A percentile compares a stretch with the other conserved stretches of the same genome.
Conservation (phyloP, 2,888 invertebrate species). For the Polydrusus pterygomalis region DNA sequence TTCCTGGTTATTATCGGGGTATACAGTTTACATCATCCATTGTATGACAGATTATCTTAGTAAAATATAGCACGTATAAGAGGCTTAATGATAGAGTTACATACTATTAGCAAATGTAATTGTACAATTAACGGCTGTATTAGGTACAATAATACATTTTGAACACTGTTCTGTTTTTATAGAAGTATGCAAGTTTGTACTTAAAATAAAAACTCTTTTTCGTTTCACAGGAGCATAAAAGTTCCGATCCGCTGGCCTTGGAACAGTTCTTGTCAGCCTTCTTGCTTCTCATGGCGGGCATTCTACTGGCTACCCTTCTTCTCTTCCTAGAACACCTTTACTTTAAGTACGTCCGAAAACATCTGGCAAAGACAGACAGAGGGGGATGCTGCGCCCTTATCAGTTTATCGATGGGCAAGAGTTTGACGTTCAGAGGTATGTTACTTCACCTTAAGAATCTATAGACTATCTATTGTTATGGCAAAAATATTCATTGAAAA, state of each 20-base stretch:
- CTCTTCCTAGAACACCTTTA: constrained; percentile 95
- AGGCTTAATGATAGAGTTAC: too few species aligned
- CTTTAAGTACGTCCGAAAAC: constrained; percentile 93
- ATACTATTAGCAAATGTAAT: too few species aligned
- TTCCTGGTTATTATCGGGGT: too few species aligned
- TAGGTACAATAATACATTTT: too few species aligned
- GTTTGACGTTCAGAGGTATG: constrained; percentile 84
- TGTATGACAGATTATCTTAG: too few species aligned
- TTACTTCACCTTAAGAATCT: background rate
- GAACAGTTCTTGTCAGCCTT: constrained; percentile 99
- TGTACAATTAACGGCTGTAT: too few species aligned
- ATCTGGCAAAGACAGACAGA: constrained; percentile 90
- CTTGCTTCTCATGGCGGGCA: constrained; percentile 94
- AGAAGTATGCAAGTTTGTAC: too few species aligned
- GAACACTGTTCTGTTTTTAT: too few species aligned
- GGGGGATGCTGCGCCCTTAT: constrained; percentile 96
- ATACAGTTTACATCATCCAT: too few species aligned
- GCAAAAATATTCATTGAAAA: too few species aligned
- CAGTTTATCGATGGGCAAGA: constrained; percentile 92
- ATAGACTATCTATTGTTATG: too few species aligned
- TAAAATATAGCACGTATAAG: too few species aligned
- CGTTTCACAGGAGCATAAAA: constrained; percentile 83
- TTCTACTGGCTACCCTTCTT: constrained; percentile 90
- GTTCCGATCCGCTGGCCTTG: constrained; percentile 90
- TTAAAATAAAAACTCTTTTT: background rate